Evolutionary conservation across 2,113 vertebrate genomes (phyloP), one percentile per base, ranked within the genome.

Genomic region (Sakesphorus luctuosus): DNA sequence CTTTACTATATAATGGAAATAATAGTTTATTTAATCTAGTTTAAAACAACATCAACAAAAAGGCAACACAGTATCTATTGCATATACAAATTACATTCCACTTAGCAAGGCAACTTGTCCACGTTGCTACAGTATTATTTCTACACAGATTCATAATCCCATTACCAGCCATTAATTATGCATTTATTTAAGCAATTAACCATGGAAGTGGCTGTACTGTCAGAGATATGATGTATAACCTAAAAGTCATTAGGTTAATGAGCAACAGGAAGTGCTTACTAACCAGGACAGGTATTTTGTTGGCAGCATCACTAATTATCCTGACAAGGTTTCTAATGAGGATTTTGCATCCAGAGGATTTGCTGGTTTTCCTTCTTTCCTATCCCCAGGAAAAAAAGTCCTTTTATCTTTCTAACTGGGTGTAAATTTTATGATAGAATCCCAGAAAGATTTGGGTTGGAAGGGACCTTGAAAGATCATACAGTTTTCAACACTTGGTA

Each of bases 141-240:
- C 46, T 94, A 43, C 28, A 50, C 33, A 96, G 52, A 85, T 88
- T 66, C 58, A 92, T 96, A 97, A 97, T 58, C 19, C 26, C 31
- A 62, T 90, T 93, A 73, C 18, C 36, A 83, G 28, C 11, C 35
- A 94, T 89, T 91, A 96, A 96, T 97, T 94, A 91, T 17, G 36
- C 73, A 93, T 97, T 97, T 98, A 97, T 97, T 97, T 96, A 97
- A 97, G 72, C 90, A 98, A 97, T 98, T 98, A 97, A 94, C 84
- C 95, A 90, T 96, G 87, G 91, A 98, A 97, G 69, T 96, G 77
- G 61, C 74, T 94, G 93, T 96, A 95, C 92, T 97, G 89, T 96
- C 92, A 94, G 66, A 93, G 6, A 87, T 93, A 78, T 91, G 46
- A 97, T 97, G 68, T 94, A 96, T 96, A 95, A 97, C 96, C 89